Percentiles rank a stretch among this genome's conserved stretches.
phyloP scores from a whole-genome alignment of 2,113 vertebrate genomes.

The Nerophis lumbriciformis region DNA sequence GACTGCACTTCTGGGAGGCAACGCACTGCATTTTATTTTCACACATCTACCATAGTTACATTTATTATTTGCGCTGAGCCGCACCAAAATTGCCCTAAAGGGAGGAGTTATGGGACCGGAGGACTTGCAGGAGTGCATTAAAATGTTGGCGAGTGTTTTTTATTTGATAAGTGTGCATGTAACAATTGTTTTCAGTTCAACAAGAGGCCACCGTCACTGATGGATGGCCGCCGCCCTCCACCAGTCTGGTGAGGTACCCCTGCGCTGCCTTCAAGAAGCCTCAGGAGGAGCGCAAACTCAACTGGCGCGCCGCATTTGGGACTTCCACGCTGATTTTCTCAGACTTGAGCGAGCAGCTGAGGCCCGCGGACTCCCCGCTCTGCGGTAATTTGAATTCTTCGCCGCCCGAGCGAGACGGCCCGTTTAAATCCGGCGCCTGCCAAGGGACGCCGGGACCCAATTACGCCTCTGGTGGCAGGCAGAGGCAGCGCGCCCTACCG shows the following conservation, averaged over 20 bases:
- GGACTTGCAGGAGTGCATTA: not conserved
- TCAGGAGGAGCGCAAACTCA: slow-evolving; percentile 80
- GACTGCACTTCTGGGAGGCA: not conserved
- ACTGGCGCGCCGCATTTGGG: slow-evolving; percentile 83
- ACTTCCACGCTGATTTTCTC: slow-evolving; percentile 82
- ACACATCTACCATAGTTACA: not conserved
- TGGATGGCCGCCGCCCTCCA: slow-evolving; percentile 41
- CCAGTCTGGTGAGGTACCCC: slow-evolving; percentile 80
- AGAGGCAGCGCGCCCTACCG: slow-evolving; percentile 49
- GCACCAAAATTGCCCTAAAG: not conserved
- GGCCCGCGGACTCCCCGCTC: slow-evolving; percentile 40
- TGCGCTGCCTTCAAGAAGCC: slow-evolving; percentile 81
- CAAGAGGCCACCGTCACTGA: slow-evolving; percentile 44
- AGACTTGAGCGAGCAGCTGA: slow-evolving; percentile 71
- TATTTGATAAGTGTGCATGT: not conserved
- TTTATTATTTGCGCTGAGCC: slow-evolving; percentile 1
- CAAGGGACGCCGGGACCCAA: slow-evolving; percentile 63
- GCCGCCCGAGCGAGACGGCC: slow-evolving; percentile 31
- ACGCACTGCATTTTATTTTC: not conserved
- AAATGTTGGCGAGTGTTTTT: not conserved
- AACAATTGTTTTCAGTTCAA: slow-evolving; percentile 53
- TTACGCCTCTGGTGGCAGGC: slow-evolving; percentile 66
- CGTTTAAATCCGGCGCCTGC: slow-evolving; percentile 39
- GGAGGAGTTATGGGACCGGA: not conserved
- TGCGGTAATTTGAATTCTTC: slow-evolving; percentile 53